phyloP scores from a whole-genome alignment of 1,140 invertebrate genomes.

The Panagrolaimus sp. region DNA sequence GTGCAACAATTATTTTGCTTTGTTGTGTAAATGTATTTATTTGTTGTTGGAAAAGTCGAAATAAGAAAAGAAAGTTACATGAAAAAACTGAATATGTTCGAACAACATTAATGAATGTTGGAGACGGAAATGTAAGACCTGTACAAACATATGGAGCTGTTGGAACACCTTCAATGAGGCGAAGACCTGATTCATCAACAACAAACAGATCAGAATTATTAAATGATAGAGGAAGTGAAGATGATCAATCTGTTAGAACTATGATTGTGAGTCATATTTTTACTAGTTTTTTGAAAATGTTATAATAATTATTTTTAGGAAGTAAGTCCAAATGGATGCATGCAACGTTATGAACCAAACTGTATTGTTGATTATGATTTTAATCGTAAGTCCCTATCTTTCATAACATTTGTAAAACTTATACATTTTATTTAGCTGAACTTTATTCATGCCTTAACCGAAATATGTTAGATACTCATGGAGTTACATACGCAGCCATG shows the following conservation, averaged over 20 bases:
- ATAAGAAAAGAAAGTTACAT: slow-evolving; percentile 30
- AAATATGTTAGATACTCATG: background rate
- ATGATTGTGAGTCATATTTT: slow-evolving; percentile 49
- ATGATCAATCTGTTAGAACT: slow-evolving; percentile 55
- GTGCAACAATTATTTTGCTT: background rate
- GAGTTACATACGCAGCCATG: slow-evolving; percentile 4
- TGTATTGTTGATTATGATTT: slow-evolving; percentile 45
- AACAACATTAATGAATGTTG: slow-evolving; percentile 21
- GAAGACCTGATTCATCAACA: slow-evolving; percentile 30
- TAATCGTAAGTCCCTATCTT: slow-evolving; percentile 32
- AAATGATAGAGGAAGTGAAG: slow-evolving; percentile 30
- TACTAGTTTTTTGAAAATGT: too few species aligned
- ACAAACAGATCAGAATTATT: slow-evolving; percentile 39
- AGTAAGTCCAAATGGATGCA: slow-evolving; percentile 41
- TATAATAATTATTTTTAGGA: slow-evolving; percentile 33
- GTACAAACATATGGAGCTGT: slow-evolving; percentile 56
- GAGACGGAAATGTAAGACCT: slow-evolving; percentile 32
- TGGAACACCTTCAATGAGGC: slow-evolving; percentile 22
- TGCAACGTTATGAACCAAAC: slow-evolving; percentile 44
- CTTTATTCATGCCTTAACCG: slow-evolving; percentile 11
- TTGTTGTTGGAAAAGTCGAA: slow-evolving; percentile 17
- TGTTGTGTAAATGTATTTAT: background rate
- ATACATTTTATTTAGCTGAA: slow-evolving; percentile 1
- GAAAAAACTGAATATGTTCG: slow-evolving; percentile 46
- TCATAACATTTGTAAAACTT: background rate